Base-by-base conservation (phyloP, 1,140 invertebrate genomes). In the Stenopsyche tienmushanensis region DNA sequence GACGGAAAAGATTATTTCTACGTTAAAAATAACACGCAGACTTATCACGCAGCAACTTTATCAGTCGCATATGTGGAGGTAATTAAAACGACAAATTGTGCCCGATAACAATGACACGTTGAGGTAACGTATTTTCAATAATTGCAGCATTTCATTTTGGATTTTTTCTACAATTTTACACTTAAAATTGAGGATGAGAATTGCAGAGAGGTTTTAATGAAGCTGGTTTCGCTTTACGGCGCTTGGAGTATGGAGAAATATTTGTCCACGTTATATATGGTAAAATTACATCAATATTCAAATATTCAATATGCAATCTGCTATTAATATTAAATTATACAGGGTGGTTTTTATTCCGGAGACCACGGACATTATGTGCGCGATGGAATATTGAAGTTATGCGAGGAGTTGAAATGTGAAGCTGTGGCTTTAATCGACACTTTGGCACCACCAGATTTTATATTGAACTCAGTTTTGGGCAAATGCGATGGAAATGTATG, bases 401-500 rank as follows among this genome's bases (percentile, higher is more conserved):
- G 92, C 74, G 74, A 71, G 9, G 81, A 85, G 26, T 75, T 97
- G 18, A 91, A 93, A 75, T 77, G 84, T 25, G 88, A 96, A 49
- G 84, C 88, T 23, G 86, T 97, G 1, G 79, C 85, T 26, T 79
- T 96, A 13, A 90, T 90, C 0, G 95, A 97, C 79, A 89, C 88
- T 39, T 79, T 97, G 24, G 90, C 93, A 24, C 92, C 93, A 1
- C 88, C 94, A 1, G 94, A 97, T 80, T 96, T 90, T 75, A 83
- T 93, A 41, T 72, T 94, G 5, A 89, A 92, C 74, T 94, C 92
- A 18, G 84, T 89, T 23, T 78, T 94, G 15, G 92, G 91, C 34
- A 84, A 83, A 73, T 83, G 89, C 3, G 90, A 94, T 83, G 93
- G 93, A 68, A 80, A 92, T 76, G 90, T 94, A 75, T 74, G 73